These are phyloP conservation scores for Xiphophorus hellerii DNA, from an alignment of 2,113 vertebrate species.

Conservation along the genomic window DNA sequence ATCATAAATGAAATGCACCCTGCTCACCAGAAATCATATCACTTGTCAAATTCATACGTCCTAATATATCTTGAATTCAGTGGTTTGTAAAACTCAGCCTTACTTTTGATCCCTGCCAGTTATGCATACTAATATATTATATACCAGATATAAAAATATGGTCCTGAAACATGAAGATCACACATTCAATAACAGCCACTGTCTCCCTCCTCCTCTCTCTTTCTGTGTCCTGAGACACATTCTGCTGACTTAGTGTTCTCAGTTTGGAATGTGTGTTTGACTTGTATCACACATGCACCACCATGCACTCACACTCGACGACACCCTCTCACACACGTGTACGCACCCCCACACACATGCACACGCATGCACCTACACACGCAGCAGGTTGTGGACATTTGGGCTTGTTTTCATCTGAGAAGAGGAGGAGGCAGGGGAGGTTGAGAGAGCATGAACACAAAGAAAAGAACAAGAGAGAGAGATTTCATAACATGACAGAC, in stretches of 20 bases:
- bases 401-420: slow-evolving; percentile 43
- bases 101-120: background rate
- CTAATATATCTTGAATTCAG: background rate
- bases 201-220: background rate
- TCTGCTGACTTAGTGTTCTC: slow-evolving; percentile 36
- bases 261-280: slow-evolving; percentile 31
- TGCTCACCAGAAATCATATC: no score
- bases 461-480: slow-evolving; percentile 10
- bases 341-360: no score
- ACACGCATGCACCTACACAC: background rate
- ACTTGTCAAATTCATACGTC: no score
- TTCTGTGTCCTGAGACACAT: slow-evolving; percentile 21
- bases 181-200: background rate
- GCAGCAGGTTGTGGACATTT: slow-evolving; percentile 51
- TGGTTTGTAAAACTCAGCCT: background rate
- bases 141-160: background rate
- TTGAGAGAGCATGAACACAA: slow-evolving; percentile 19
- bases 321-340: no score
- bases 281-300: background rate
- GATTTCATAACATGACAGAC: slow-evolving; percentile 57
- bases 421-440: slow-evolving; percentile 1
- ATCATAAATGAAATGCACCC: no score
- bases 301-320: slow-evolving; percentile 3
- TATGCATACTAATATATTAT: background rate
- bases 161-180: background rate